phyloP scores from a whole-genome alignment of 2,113 vertebrate species.

The Phalacrocorax pelagicus region DNA sequence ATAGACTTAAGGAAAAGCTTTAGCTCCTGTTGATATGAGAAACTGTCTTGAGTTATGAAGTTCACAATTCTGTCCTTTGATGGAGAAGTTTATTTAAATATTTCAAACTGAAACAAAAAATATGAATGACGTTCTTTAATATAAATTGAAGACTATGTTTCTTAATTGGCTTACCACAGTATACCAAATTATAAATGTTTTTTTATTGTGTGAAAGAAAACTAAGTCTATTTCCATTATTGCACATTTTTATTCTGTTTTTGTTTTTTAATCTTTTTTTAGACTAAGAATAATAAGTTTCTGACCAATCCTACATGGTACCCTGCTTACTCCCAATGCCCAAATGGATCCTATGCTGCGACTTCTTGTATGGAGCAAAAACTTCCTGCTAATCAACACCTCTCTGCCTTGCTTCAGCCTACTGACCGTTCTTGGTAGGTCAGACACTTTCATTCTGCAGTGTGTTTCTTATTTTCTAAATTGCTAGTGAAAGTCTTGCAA shows the following conservation, averaged over 20 bases:
- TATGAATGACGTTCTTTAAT: not conserved
- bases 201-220: not conserved
- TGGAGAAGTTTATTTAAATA: not conserved
- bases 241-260: not conserved
- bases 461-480: not conserved
- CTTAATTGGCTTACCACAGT: not conserved
- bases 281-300: not conserved
- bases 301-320: not conserved
- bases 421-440: not conserved
- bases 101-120: not conserved
- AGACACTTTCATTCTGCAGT: not conserved
- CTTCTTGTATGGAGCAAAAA: not conserved
- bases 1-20: not conserved
- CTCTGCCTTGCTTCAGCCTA: not conserved
- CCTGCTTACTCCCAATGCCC: not conserved
- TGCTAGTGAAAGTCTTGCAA: not conserved
- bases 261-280: not conserved
- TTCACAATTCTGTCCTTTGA: not conserved
- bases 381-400: not conserved
- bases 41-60: not conserved
- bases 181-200: not conserved
- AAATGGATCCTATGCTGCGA: not conserved
- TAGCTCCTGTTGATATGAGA: not conserved
- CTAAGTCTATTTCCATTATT: accelerated
- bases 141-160: not conserved